phyloP scores from a whole-genome alignment of 2,113 vertebrate species.

The Ptyas mucosa region DNA sequence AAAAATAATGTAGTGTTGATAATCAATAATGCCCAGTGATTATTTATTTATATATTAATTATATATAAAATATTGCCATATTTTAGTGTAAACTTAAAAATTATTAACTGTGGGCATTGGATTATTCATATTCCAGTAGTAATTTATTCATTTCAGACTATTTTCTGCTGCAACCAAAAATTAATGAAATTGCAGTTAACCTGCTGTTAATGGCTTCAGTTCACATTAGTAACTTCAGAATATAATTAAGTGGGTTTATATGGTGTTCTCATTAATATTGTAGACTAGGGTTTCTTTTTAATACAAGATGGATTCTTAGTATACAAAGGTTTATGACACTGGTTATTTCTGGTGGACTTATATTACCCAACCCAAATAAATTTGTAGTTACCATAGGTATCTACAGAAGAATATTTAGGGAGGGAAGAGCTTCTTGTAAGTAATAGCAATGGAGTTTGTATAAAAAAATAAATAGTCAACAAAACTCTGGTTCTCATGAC shows the following conservation, averaged over 20 bases:
- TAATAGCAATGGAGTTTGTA: neutral
- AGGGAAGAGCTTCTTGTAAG: neutral
- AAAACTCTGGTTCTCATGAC: neutral
- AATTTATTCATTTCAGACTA: conserved; percentile 19
- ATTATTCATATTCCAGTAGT: neutral
- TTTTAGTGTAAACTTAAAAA: conserved; percentile 10
- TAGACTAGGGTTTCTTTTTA: neutral
- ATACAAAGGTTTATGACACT: neutral
- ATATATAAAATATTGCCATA: conserved; percentile 7
- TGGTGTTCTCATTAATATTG: neutral
- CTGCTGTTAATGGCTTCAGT: neutral
- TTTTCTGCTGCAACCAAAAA: neutral
- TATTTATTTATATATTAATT: neutral
- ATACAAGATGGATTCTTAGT: neutral
- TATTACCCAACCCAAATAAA: neutral
- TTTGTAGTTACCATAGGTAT: neutral
- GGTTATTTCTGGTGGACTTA: neutral
- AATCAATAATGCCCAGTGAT: neutral
- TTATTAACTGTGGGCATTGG: neutral
- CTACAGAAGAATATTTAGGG: neutral
- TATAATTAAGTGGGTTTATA: neutral
- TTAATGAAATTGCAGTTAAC: neutral
- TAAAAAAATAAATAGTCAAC: neutral
- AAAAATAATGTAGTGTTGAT: neutral
- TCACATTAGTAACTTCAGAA: neutral